Evolutionary conservation across 2,888 invertebrate species (phyloP).

Genomic region (Erebia palarica): DNA sequence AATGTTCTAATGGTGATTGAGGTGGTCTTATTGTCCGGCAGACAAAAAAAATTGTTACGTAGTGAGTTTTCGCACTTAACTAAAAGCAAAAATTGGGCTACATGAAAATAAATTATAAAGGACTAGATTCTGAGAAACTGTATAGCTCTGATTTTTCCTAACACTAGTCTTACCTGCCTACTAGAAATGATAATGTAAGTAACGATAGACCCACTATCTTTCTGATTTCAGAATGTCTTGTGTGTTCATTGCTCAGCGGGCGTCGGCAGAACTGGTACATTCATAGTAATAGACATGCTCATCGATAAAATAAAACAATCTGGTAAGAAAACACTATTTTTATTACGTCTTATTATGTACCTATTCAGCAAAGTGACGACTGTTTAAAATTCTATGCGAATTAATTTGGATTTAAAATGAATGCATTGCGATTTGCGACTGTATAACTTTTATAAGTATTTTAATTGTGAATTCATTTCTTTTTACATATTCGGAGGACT

Average conservation of each 20-base stretch:
- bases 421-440: not conserved
- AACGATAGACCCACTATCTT: not conserved
- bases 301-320: constrained; percentile 95
- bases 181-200: too few species aligned
- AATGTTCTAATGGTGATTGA: too few species aligned
- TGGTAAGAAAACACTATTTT: constrained; percentile 67
- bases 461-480: not conserved
- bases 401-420: not conserved
- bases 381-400: constrained; percentile 1
- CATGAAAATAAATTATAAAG: too few species aligned
- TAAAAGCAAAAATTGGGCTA: too few species aligned
- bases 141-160: too few species aligned
- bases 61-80: too few species aligned
- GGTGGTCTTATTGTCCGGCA: too few species aligned
- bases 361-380: too few species aligned
- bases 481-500: not conserved
- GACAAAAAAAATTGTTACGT: too few species aligned
- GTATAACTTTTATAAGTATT: not conserved
- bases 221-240: constrained; percentile 82
- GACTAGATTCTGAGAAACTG: too few species aligned
- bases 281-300: constrained; percentile 98
- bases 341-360: too few species aligned
- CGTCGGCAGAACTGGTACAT: constrained; percentile 98
- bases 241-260: constrained; percentile 98
- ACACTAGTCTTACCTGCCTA: too few species aligned